A percentile compares a stretch with the other conserved stretches of the same genome.
Conservation (phyloP, 2,113 vertebrate genomes). For the Platysteira castanea region DNA sequence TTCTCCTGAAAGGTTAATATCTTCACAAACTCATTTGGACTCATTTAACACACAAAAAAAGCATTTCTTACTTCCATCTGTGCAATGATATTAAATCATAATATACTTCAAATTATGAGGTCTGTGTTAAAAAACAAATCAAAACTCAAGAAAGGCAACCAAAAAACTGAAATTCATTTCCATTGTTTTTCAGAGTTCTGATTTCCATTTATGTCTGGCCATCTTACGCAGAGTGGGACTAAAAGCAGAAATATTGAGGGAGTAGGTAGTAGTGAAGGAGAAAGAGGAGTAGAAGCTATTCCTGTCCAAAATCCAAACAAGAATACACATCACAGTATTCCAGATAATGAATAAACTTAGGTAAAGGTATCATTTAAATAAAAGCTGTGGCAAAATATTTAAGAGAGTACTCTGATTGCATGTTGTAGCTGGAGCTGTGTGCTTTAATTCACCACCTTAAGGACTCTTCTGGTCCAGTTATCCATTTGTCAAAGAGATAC, state of each 20-base stretch:
- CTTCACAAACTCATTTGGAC: background rate
- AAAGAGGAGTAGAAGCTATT: background rate
- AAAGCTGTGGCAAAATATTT: background rate
- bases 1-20: background rate
- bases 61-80: background rate
- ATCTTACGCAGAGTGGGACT: background rate
- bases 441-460: background rate
- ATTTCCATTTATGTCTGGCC: background rate
- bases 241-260: background rate
- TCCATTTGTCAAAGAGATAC: background rate
- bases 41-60: background rate
- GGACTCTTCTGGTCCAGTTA: background rate
- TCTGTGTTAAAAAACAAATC: background rate
- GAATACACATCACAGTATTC: background rate
- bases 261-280: background rate
- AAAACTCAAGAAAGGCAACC: background rate
- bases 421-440: background rate
- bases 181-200: background rate
- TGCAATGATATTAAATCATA: background rate
- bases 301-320: background rate
- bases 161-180: fast-evolving
- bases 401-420: background rate
- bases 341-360: background rate
- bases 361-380: background rate
- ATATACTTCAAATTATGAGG: background rate